A percentile compares a stretch with the other conserved stretches of the same genome.
Conservation (phyloP, 2,888 invertebrate species). For the Lottia gigantea region DNA sequence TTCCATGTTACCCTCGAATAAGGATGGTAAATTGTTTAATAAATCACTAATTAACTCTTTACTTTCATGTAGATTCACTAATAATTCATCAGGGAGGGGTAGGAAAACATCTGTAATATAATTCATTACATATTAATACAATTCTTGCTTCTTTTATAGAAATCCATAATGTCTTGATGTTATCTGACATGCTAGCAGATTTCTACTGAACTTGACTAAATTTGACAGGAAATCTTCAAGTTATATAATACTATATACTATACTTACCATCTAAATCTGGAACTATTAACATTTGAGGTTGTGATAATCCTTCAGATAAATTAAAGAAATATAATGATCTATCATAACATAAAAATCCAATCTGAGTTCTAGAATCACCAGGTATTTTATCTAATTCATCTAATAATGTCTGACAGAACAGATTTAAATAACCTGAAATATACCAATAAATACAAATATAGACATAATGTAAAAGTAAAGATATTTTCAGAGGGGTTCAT, state of each 20-base stretch:
- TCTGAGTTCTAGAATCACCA: slow-evolving; percentile 91
- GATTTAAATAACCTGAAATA: slow-evolving; percentile 78
- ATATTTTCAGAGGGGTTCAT: too few relatives aligned
- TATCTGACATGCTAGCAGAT: too few relatives aligned
- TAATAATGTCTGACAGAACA: slow-evolving; percentile 83
- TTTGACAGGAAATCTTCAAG: background rate
- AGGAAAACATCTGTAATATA: slow-evolving; percentile 83
- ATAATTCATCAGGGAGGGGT: slow-evolving; percentile 90
- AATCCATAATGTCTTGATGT: too few relatives aligned
- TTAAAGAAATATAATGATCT: slow-evolving; percentile 92
- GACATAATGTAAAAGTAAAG: too few relatives aligned
- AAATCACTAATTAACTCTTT: slow-evolving; percentile 73
- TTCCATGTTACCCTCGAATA: slow-evolving; percentile 76
- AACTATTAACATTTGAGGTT: slow-evolving; percentile 74
- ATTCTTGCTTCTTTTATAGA: too few relatives aligned
- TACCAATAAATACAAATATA: too few relatives aligned
- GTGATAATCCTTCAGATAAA: slow-evolving; percentile 62
- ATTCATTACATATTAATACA: background rate
- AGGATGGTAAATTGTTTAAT: slow-evolving; percentile 78
- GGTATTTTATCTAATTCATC: slow-evolving; percentile 88
- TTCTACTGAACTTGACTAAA: too few relatives aligned
- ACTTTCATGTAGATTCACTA: slow-evolving; percentile 90
- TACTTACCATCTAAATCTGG: slow-evolving; percentile 87
- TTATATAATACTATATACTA: too few relatives aligned
- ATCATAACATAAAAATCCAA: slow-evolving; percentile 94